Evolutionary conservation across 2,113 vertebrate species (phyloP).

Genomic region (Aleadryas rufinucha): DNA sequence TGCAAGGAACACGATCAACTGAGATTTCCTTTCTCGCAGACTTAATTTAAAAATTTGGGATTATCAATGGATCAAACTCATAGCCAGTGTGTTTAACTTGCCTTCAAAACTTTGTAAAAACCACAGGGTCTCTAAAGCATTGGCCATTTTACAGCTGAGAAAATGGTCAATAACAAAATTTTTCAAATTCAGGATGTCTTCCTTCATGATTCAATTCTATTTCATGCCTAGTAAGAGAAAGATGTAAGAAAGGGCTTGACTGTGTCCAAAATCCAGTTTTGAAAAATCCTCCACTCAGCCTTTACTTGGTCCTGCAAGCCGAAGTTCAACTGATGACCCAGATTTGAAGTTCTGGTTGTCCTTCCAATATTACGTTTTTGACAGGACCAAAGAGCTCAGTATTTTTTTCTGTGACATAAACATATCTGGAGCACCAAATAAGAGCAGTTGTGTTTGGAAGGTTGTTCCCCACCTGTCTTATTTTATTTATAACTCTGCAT

Average conservation of each 20-base stretch:
- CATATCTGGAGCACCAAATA: neutral
- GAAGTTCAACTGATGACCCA: neutral
- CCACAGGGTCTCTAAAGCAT: neutral
- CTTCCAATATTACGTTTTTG: neutral
- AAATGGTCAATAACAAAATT: neutral
- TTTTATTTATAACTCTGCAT: neutral
- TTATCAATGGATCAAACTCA: neutral
- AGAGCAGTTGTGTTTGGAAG: neutral
- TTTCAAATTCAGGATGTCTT: neutral
- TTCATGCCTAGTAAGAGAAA: fast-evolving
- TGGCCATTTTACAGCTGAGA: neutral
- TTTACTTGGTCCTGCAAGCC: neutral
- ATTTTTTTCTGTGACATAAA: neutral
- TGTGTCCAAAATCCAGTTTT: neutral
- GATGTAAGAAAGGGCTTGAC: neutral
- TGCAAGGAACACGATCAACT: neutral
- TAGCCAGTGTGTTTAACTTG: neutral
- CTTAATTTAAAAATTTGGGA: neutral
- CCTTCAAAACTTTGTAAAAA: neutral
- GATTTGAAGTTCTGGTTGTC: neutral
- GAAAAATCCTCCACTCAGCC: neutral
- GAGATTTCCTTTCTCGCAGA: neutral
- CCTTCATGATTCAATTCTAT: neutral
- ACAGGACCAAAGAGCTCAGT: neutral
- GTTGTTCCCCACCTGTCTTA: neutral